Base-by-base conservation (phyloP, 1,140 invertebrate genomes). In the Samia ricini region DNA sequence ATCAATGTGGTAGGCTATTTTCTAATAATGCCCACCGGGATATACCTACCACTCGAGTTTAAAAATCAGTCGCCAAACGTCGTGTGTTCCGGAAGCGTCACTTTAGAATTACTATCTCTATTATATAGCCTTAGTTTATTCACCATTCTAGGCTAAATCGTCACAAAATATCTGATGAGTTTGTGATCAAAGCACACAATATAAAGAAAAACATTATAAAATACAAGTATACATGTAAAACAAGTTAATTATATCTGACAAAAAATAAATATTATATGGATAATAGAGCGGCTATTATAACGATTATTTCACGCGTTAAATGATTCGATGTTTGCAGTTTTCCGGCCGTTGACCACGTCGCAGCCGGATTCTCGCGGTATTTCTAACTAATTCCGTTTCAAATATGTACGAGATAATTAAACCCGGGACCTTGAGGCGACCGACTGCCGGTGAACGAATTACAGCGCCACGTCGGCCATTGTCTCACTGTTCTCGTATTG, bases 321-420 rank as follows among this genome's bases (percentile, higher is more conserved):
- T 42, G 33, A 42, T 42, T 42, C 33, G 33, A 42, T 42, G 33
- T 15, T 42, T 42, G 1, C 33, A 42, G 12, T 42, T 36, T 15
- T 42, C 33, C 33, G 33, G 33, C 12, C 33, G 15, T 42, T 42
- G 33, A 42, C 1, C 33, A 42, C 33, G 1, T 42, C 10, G 33
- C 33, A 42, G 10, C 33, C 33, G 33, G 33, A 42, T 42, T 42
- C 33, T 7, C 4, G 33, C 33, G 33, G 33, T 42, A 42, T 42
- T 42, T 42, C 33, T 42, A 42, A 42, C 33, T 42, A 42, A 42
- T 42, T 42, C 33, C n/a, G 33, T 42, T 42, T 42, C 33, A 42
- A 42, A 42, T 42, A 42, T 42, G 33, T 42, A 15, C 33, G 33
- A 12, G 33, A 42, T 42, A 42, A 42, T 42, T 42, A 42, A 42